Evolutionary conservation across 1,140 invertebrate genomes (phyloP).

Genomic region (Probaryconus sp.): DNA sequence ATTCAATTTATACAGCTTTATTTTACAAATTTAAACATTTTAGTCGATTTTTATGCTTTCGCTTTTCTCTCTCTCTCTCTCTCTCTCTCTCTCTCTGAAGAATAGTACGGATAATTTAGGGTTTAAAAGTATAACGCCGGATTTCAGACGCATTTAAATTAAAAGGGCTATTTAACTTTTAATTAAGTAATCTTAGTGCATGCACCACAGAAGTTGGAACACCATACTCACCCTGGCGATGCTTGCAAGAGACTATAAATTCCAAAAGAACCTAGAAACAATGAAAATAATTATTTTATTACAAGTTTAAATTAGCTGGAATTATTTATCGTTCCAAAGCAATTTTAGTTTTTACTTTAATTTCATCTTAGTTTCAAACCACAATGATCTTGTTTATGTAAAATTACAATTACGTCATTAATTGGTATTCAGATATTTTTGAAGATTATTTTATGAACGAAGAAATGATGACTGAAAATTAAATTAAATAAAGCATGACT

Average conservation of each 20-base stretch:
- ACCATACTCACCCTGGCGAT: conserved; percentile 42
- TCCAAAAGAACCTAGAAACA: conserved; percentile 48
- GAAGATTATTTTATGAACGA: too few relatives aligned
- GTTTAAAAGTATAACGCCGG: neutral
- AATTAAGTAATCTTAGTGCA: conserved; percentile 56
- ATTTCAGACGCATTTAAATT: too few relatives aligned
- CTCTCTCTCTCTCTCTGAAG: conserved; percentile 10
- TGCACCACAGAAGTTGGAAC: conserved; percentile 47
- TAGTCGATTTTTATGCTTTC: neutral
- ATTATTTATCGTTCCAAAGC: too few relatives aligned
- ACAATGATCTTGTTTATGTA: too few relatives aligned
- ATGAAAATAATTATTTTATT: conserved; percentile 51
- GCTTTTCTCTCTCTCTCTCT: neutral
- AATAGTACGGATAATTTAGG: conserved; percentile 10
- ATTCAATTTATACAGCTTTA: conserved; percentile 18
- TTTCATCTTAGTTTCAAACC: too few relatives aligned
- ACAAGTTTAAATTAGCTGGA: conserved; percentile 45
- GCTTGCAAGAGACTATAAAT: conserved; percentile 42
- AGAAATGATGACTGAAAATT: too few relatives aligned
- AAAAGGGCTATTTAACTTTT: conserved; percentile 43
- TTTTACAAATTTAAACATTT: conserved; percentile 13
- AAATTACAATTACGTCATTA: too few relatives aligned
- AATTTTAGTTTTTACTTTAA: too few relatives aligned
- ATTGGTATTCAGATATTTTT: too few relatives aligned
- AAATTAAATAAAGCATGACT: too few relatives aligned